A percentile compares a stretch with the other conserved stretches of the same genome.
Conservation (phyloP, 2,888 invertebrate species). For the Deilephila porcellus region DNA sequence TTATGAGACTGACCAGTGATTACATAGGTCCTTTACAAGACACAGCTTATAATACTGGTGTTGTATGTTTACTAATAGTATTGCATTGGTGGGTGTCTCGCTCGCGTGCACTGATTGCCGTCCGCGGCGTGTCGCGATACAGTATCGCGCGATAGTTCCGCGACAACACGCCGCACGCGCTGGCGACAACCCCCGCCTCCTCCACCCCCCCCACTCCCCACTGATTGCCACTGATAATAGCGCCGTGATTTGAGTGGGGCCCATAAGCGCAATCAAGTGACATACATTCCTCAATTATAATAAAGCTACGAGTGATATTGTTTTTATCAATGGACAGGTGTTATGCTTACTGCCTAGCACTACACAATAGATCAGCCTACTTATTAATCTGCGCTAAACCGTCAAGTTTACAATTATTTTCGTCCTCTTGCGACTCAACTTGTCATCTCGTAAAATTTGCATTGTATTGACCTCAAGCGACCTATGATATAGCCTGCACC, state of each 20-base stretch:
- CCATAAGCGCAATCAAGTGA: neutral
- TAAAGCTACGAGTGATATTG: no score
- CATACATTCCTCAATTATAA: no score
- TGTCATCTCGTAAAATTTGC: no score
- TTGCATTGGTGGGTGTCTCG: neutral
- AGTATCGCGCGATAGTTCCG: conserved; percentile 22
- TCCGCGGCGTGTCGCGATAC: conserved; percentile 20
- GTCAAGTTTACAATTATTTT: no score
- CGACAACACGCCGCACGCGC: neutral
- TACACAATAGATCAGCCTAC: no score
- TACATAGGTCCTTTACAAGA: no score
- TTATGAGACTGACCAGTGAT: no score
- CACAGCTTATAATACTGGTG: no score
- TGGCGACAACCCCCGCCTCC: neutral
- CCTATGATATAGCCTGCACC: neutral
- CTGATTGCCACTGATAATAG: conserved; percentile 10
- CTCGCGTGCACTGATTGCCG: conserved; percentile 6
- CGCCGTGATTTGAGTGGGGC: conserved; percentile 14
- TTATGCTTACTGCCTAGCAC: no score
- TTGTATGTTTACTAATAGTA: neutral
- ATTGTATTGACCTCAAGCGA: neutral
- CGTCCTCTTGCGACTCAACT: no score
- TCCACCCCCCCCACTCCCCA: neutral
- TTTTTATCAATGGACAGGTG: no score
- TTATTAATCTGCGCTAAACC: no score